phyloP scores from a whole-genome alignment of 2,113 vertebrate genomes.

The Microtus pennsylvanicus region DNA sequence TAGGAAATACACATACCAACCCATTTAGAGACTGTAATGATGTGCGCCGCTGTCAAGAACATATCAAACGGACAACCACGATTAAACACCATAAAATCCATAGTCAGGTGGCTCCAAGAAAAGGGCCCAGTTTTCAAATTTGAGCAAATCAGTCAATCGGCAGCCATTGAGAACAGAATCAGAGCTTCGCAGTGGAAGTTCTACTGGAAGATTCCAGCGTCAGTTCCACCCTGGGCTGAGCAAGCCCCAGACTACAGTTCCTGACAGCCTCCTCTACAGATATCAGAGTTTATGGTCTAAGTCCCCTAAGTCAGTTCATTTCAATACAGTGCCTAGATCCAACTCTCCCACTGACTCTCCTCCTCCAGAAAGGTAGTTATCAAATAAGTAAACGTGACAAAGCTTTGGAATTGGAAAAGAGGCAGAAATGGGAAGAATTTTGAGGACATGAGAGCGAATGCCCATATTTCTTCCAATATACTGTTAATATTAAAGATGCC shows the following conservation, averaged over 20 bases:
- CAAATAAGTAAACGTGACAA: background rate
- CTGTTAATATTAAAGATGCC: background rate
- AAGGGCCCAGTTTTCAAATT: background rate
- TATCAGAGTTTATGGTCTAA: background rate
- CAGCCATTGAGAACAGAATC: background rate
- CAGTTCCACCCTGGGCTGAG: background rate
- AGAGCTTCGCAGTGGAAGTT: background rate
- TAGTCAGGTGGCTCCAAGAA: conserved; percentile 5
- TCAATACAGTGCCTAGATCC: background rate
- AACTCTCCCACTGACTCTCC: background rate
- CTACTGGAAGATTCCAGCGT: background rate
- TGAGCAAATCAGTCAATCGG: background rate
- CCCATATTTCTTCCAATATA: background rate
- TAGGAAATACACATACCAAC: background rate
- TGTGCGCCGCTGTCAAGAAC: background rate
- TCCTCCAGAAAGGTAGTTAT: background rate
- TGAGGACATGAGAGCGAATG: background rate
- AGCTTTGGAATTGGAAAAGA: background rate
- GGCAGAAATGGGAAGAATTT: background rate
- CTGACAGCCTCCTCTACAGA: background rate
- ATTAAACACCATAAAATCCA: background rate
- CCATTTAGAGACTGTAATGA: background rate
- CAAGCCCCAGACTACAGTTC: background rate
- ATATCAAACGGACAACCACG: background rate
- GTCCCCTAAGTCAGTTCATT: background rate